Conservation (phyloP, 2,113 vertebrate species). For the Melospiza melodia region DNA sequence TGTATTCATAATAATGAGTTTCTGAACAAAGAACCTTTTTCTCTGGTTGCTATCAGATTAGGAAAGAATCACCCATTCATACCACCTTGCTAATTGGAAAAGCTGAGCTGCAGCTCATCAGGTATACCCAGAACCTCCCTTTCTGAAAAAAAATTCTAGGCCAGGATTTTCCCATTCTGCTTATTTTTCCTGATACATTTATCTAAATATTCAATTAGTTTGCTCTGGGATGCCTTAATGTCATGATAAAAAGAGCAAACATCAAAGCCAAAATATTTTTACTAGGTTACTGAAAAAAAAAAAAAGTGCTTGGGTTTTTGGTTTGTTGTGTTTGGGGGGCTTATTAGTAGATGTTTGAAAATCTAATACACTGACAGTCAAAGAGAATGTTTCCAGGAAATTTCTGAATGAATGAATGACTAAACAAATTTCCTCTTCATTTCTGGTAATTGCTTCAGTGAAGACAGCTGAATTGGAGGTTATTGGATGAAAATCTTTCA, state of each 20-base stretch:
- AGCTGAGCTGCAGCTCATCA: neutral
- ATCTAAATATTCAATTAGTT: neutral
- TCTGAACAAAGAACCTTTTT: neutral
- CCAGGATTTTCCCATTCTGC: neutral
- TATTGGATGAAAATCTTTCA: neutral
- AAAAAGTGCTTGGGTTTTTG: neutral
- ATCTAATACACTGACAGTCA: neutral
- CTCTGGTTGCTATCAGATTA: neutral
- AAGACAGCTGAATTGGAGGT: slow-evolving; percentile 1
- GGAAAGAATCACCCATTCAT: neutral
- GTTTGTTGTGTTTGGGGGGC: neutral
- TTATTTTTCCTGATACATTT: neutral
- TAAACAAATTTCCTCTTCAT: slow-evolving; percentile 22
- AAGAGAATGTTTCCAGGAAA: neutral
- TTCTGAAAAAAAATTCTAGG: neutral
- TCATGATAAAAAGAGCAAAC: neutral
- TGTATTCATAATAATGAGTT: neutral
- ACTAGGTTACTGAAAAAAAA: neutral
- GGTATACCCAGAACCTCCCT: neutral
- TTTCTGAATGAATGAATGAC: neutral
- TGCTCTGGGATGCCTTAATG: neutral
- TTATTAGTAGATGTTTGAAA: neutral
- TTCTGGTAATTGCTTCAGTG: slow-evolving; percentile 5
- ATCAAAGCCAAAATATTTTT: neutral
- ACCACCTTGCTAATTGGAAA: neutral